A percentile compares a stretch with the other conserved stretches of the same genome.
These are phyloP conservation scores for Pelobates fuscus DNA, from an alignment of 2,113 vertebrate species.

Conservation along the genomic window DNA sequence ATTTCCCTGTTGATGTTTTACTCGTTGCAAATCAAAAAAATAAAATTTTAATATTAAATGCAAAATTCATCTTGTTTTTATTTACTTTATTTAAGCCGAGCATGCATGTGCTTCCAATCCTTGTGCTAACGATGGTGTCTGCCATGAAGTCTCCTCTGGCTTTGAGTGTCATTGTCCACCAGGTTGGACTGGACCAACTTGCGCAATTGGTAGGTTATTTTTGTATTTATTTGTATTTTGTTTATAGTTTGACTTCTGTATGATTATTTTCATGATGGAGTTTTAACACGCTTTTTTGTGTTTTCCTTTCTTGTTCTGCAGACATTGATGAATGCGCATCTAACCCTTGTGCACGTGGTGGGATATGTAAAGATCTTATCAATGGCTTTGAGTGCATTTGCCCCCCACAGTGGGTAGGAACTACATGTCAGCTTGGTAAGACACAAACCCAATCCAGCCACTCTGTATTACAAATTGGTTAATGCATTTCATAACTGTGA, in stretches of 20 bases:
- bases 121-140: conserved; percentile 90
- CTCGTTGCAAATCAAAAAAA: no score
- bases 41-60: no score
- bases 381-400: conserved; percentile 91
- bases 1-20: no score
- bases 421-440: conserved; percentile 91
- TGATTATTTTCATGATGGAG: no score
- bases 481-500: no score
- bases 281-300: no score
- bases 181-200: conserved; percentile 91
- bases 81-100: conserved; percentile 71
- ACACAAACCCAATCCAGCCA: neutral
- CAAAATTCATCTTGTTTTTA: no score
- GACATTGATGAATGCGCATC: conserved; percentile 90
- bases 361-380: conserved; percentile 87
- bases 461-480: neutral
- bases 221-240: neutral
- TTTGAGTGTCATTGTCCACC: conserved; percentile 91
- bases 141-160: conserved; percentile 83
- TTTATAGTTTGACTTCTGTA: neutral
- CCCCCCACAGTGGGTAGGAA: conserved; percentile 86
- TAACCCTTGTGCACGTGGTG: conserved; percentile 83
- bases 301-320: conserved; percentile 54
- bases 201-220: conserved; percentile 83
- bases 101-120: conserved; percentile 93